phyloP scores from a whole-genome alignment of 2,797 vertebrate species.

The Lepilemur septentrionalis region DNA sequence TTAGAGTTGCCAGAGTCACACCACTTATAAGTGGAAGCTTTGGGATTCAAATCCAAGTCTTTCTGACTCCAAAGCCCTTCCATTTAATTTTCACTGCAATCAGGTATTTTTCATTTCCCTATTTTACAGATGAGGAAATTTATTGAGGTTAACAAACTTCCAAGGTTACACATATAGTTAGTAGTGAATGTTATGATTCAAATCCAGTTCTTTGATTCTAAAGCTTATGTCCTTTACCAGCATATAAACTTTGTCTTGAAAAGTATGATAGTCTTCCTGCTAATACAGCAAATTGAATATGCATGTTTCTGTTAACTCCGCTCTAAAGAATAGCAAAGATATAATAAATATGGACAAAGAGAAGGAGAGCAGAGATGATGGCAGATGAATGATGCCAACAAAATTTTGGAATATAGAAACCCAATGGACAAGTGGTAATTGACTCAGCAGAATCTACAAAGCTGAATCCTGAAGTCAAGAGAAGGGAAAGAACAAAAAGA shows the following conservation, averaged over 20 bases:
- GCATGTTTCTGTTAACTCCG: slow-evolving; percentile 9
- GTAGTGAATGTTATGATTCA: not conserved
- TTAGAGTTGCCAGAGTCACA: not conserved
- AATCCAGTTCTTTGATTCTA: not conserved
- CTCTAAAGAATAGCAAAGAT: slow-evolving; percentile 6
- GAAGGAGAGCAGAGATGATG: not conserved
- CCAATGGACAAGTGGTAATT: not conserved
- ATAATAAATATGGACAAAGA: not conserved
- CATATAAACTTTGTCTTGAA: not conserved
- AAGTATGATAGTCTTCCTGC: not conserved
- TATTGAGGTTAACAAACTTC: slow-evolving; percentile 29
- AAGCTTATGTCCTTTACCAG: not conserved
- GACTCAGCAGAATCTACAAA: not conserved
- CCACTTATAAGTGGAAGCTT: not conserved
- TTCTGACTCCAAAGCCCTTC: not conserved
- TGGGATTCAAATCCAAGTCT: not conserved
- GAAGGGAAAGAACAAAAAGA: not conserved
- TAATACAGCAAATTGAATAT: slow-evolving; percentile 3
- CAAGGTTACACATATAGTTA: not conserved
- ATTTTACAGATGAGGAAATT: not conserved
- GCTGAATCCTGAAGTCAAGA: not conserved
- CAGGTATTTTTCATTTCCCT: not conserved
- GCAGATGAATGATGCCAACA: not conserved
- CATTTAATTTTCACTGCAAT: not conserved
- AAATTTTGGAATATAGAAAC: not conserved